phyloP scores from a whole-genome alignment of 2,888 invertebrate species.

The Habroteleia sp. region DNA sequence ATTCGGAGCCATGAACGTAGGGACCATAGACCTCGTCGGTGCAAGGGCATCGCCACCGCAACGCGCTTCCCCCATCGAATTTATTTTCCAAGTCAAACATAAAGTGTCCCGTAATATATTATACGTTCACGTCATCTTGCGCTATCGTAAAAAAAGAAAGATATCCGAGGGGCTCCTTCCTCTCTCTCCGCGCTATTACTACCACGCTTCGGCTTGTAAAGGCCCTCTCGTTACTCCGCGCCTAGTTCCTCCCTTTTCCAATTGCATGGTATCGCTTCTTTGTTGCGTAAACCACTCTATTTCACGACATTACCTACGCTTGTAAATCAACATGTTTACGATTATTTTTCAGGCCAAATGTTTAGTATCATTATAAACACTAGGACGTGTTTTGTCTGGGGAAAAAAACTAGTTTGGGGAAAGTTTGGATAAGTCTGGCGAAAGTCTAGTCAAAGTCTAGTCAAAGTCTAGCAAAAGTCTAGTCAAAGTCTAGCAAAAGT shows the following conservation, averaged over 20 bases:
- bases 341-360: constrained; percentile 26
- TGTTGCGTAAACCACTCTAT: constrained; percentile 52
- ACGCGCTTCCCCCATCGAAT: constrained; percentile 64
- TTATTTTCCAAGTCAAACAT: constrained; percentile 65
- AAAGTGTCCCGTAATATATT: constrained; percentile 68
- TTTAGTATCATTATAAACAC: constrained; percentile 28
- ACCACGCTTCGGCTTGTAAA: constrained; percentile 61
- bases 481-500: no score
- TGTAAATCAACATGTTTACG: constrained; percentile 57
- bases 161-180: constrained; percentile 65
- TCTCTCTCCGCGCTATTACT: constrained; percentile 62
- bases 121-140: constrained; percentile 73
- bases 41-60: constrained; percentile 58
- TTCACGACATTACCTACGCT: constrained; percentile 40
- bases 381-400: no score
- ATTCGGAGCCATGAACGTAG: constrained; percentile 28
- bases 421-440: no score
- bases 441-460: no score
- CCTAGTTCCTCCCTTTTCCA: constrained; percentile 47
- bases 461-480: no score
- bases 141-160: constrained; percentile 73
- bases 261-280: constrained; percentile 46
- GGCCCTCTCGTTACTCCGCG: constrained; percentile 45
- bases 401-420: no score
- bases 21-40: constrained; percentile 36